These are phyloP conservation scores for Haliaeetus leucogaster DNA, from an alignment of 2,113 vertebrate species.

Conservation along the genomic window DNA sequence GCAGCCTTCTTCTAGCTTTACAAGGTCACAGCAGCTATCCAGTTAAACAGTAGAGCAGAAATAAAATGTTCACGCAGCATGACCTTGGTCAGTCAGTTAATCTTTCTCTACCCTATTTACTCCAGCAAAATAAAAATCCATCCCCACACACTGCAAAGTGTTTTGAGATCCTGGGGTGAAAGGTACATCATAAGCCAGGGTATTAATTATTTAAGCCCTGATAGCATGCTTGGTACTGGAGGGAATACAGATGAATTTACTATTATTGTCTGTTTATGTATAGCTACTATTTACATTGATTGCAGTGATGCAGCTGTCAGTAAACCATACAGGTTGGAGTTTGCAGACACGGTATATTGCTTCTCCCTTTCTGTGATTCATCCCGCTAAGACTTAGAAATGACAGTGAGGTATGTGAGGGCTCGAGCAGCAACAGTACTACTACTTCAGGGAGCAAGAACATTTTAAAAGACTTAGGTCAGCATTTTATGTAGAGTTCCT, in stretches of 20 bases:
- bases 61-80: neutral
- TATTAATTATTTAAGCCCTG: slow-evolving; percentile 39
- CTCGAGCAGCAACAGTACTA: neutral
- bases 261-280: neutral
- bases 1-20: neutral
- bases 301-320: neutral
- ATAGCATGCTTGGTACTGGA: neutral
- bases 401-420: fast-evolving
- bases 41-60: neutral
- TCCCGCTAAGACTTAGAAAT: neutral
- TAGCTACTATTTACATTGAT: fast-evolving
- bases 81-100: slow-evolving; percentile 39
- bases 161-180: slow-evolving; percentile 25
- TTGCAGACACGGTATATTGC: fast-evolving
- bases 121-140: neutral
- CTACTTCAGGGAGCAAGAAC: neutral
- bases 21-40: slow-evolving; percentile 19
- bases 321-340: fast-evolving
- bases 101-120: slow-evolving; percentile 17
- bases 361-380: neutral
- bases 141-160: neutral
- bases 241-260: neutral
- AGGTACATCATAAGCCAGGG: neutral
- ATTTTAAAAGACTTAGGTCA: neutral
- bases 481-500: neutral